A percentile compares a stretch with the other conserved stretches of the same genome.
Conservation (phyloP, 2,797 vertebrate species). For the Coendou prehensilis region DNA sequence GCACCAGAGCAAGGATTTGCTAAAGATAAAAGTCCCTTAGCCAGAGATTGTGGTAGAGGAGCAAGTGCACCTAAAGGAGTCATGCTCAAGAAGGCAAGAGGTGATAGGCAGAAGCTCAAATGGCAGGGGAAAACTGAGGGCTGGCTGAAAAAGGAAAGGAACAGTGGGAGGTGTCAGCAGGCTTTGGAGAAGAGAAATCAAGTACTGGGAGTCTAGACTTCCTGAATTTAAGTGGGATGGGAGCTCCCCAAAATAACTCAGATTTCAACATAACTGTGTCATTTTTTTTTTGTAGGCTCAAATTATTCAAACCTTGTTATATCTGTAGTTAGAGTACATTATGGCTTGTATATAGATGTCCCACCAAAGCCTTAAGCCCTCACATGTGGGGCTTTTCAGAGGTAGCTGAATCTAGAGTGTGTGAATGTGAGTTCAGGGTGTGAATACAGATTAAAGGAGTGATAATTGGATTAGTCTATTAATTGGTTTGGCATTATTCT, state of each 20-base stretch:
- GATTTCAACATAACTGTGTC: not conserved
- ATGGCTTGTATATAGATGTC: not conserved
- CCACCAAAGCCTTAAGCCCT: no score
- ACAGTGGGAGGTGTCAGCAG: not conserved
- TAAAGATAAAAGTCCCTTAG: not conserved
- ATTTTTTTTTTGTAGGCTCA: conserved; percentile 18
- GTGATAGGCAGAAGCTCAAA: not conserved
- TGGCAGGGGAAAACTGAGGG: not conserved
- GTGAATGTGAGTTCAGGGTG: not conserved
- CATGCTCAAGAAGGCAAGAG: not conserved
- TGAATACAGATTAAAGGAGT: not conserved
- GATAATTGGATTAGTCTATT: not conserved
- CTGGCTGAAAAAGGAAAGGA: not conserved
- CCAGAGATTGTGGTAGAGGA: not conserved
- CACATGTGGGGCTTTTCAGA: not conserved
- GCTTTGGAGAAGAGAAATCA: not conserved
- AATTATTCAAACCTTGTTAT: not conserved
- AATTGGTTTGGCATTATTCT: not conserved
- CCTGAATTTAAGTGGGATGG: not conserved
- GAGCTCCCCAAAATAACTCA: not conserved
- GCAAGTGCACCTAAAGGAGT: not conserved
- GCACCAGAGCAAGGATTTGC: not conserved
- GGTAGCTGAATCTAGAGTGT: not conserved
- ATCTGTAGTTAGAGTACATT: not conserved
- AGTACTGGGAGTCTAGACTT: not conserved